These are phyloP conservation scores for Rhadina sibilatrix DNA, from an alignment of 2,113 vertebrate genomes.

Conservation along the genomic window DNA sequence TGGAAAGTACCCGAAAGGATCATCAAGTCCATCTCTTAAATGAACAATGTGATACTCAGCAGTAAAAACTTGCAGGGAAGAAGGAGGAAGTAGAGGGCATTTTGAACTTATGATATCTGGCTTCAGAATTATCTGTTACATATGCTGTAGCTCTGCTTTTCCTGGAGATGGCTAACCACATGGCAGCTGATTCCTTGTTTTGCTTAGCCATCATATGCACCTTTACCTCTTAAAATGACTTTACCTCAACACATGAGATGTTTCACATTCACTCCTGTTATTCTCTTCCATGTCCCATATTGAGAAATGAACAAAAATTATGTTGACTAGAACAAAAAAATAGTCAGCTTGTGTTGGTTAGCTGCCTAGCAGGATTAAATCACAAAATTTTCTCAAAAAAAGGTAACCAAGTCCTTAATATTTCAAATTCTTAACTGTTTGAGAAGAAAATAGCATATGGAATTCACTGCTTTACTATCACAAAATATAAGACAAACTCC, in stretches of 20 bases:
- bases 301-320: background rate
- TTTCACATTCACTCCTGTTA: background rate
- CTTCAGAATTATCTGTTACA: background rate
- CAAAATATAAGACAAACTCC: background rate
- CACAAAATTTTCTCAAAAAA: background rate
- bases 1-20: background rate
- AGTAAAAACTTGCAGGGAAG: background rate
- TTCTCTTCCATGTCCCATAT: background rate
- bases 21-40: background rate
- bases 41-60: background rate
- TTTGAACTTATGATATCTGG: background rate
- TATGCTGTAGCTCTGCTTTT: background rate
- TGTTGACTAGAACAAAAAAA: background rate
- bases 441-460: background rate
- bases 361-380: background rate
- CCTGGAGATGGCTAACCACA: background rate
- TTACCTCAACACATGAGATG: background rate
- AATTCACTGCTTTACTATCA: background rate
- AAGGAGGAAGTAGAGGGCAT: background rate
- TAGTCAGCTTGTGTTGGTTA: background rate
- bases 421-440: background rate
- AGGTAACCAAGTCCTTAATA: background rate
- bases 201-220: fast-evolving
- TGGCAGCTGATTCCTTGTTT: background rate
- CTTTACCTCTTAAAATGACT: background rate